Evolutionary conservation across 2,113 vertebrate genomes (phyloP), one percentile per base, ranked within the genome.

Genomic region (Xenopus borealis): DNA sequence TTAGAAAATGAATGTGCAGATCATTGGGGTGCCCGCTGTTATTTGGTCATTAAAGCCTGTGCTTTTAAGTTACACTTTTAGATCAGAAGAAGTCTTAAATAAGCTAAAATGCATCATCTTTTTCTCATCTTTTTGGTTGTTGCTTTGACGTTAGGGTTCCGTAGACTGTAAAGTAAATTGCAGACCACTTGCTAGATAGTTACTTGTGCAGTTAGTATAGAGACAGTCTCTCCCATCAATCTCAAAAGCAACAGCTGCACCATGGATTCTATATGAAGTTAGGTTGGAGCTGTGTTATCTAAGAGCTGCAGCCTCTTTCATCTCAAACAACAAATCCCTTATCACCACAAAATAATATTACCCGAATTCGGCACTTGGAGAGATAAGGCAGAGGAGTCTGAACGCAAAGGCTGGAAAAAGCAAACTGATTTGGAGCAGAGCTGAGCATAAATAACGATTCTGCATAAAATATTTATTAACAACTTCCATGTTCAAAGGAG

Each of bases 391-490:
- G 18, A 55, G 50, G 13, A 70, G 47, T 12, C 23, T 64, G 61
- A 16, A 27, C 16, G 14, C 74, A 53, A 19, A 70, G 27, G 61
- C 47, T 27, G 61, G 40, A 61, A 59, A 65, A 55, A 46, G 33
- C 46, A 57, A 50, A 76, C 46, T 63, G 74, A 76, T 76, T 76
- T 70, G 47, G 18, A 76, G 66, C 33, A 64, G n/a, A 57, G 50
- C 47, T 70, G 57, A 53, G 67, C 66, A 69, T 76, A 70, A 76
- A 76, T 76, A 76, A 40, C 47, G 10, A 58, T 17, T 59, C 45
- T 55, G 52, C 47, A 76, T 76, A 55, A 70, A 70, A 76, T 76
- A 76, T 75, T 67, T 62, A 75, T 75, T 69, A 69, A 75, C 69
- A 53, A 58, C 58, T 53, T 47, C 8, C 55, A 58, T 64, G 66